phyloP scores from a whole-genome alignment of 2,113 vertebrate species.

The Rhabdomys dilectus region DNA sequence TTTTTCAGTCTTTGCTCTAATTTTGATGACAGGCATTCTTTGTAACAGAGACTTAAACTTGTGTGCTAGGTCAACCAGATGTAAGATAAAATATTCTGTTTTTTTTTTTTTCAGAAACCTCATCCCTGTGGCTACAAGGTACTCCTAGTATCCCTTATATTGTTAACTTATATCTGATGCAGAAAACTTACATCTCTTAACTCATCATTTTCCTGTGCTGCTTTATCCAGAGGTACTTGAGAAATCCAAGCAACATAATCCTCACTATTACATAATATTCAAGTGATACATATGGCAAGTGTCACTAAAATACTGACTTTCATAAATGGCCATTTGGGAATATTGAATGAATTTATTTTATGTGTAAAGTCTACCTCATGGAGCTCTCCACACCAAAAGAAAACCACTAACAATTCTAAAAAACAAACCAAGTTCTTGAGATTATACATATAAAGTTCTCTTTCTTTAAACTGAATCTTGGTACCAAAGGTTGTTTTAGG shows the following conservation, averaged over 20 bases:
- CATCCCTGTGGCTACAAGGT: background rate
- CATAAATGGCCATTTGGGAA: background rate
- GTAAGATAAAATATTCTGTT: background rate
- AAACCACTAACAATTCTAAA: background rate
- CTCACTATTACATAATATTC: background rate
- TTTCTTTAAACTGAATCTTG: background rate
- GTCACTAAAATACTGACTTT: background rate
- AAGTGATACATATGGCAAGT: background rate
- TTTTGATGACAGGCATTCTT: background rate
- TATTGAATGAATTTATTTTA: background rate
- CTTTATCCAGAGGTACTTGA: background rate
- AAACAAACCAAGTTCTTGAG: background rate
- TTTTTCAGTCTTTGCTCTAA: background rate
- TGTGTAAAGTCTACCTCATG: background rate
- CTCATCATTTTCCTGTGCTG: background rate
- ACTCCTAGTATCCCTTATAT: background rate
- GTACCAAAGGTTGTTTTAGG: background rate
- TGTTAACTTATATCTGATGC: background rate
- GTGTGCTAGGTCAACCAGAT: background rate
- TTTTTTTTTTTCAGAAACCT: background rate
- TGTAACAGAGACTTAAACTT: background rate
- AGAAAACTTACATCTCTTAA: background rate
- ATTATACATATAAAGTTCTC: background rate
- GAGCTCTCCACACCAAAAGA: background rate
- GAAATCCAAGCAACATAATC: background rate